Conservation (phyloP, 1,140 invertebrate species). For the Lethrus apterus region DNA sequence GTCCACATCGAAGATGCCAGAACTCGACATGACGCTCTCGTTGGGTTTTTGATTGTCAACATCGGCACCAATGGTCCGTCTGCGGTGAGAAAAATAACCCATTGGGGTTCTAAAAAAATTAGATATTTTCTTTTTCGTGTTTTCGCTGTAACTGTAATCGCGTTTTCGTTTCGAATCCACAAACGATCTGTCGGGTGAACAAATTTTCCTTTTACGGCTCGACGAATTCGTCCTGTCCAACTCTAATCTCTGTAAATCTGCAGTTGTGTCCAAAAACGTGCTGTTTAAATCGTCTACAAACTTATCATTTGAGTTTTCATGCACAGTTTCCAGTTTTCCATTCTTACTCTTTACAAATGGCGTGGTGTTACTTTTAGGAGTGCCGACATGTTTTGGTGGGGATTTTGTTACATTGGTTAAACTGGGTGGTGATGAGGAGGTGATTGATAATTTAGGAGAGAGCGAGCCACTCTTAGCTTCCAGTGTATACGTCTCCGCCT, state of each 20-base stretch:
- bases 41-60: slow-evolving; percentile 28
- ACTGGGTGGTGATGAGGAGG: slow-evolving; percentile 16
- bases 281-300: slow-evolving; percentile 19
- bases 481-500: slow-evolving; percentile 32
- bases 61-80: slow-evolving; percentile 33
- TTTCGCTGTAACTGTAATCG: slow-evolving; percentile 36
- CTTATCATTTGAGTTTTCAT: slow-evolving; percentile 28
- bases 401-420: slow-evolving; percentile 10
- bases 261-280: slow-evolving; percentile 24
- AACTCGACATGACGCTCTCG: slow-evolving; percentile 34
- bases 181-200: slow-evolving; percentile 24
- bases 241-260: slow-evolving; percentile 17
- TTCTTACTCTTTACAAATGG: slow-evolving; percentile 3
- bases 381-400: neutral
- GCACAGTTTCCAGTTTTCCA: slow-evolving; percentile 27
- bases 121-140: slow-evolving; percentile 29
- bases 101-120: slow-evolving; percentile 37
- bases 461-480: slow-evolving; percentile 31
- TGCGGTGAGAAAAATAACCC: slow-evolving; percentile 35
- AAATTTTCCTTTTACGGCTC: slow-evolving; percentile 32
- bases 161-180: slow-evolving; percentile 29
- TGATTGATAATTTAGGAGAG: slow-evolving; percentile 21
- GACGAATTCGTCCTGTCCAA: slow-evolving; percentile 22
- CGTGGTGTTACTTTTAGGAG: slow-evolving; percentile 4
- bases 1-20: slow-evolving; percentile 35